These are phyloP conservation scores for Digitonthophagus gazella DNA, from an alignment of 2,888 invertebrate genomes.

Conservation along the genomic window DNA sequence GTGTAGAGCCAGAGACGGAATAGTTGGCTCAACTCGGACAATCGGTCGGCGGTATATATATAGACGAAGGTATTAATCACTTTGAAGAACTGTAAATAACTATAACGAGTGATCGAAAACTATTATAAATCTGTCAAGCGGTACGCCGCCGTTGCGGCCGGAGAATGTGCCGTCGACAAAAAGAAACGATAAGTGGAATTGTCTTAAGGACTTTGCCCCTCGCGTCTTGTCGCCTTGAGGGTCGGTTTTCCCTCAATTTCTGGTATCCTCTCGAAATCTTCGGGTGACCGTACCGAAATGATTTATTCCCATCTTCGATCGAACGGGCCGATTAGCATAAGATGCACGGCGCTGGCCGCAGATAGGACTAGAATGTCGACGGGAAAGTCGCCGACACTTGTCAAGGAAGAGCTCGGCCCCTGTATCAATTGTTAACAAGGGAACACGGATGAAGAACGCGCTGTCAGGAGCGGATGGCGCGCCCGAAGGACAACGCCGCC, in stretches of 20 bases:
- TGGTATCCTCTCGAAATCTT: not conserved
- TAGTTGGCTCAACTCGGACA: constrained; percentile 26
- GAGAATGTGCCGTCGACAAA: not conserved
- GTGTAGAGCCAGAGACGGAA: constrained; percentile 9
- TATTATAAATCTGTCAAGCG: constrained; percentile 33
- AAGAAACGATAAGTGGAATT: not conserved
- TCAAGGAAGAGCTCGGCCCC: not conserved
- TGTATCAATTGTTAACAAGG: not conserved
- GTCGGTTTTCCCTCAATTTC: not conserved
- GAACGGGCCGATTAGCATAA: not conserved
- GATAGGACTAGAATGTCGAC: not conserved
- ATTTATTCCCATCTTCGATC: not conserved
- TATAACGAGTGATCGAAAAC: constrained; percentile 33
- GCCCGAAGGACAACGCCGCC: not conserved
- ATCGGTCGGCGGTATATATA: constrained; percentile 26
- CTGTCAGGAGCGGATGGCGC: not conserved
- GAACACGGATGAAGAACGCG: not conserved
- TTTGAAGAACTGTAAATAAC: constrained; percentile 33
- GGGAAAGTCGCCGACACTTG: not conserved
- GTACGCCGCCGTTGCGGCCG: constrained; percentile 15
- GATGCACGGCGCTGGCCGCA: not conserved
- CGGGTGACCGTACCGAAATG: not conserved
- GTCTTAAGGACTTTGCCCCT: not conserved
- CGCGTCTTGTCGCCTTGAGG: not conserved
- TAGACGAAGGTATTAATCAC: constrained; percentile 28